Evolutionary conservation across 2,797 vertebrate species (phyloP), one percentile per base, ranked within the genome.

Genomic region (Odontamblyopus rebecca): DNA sequence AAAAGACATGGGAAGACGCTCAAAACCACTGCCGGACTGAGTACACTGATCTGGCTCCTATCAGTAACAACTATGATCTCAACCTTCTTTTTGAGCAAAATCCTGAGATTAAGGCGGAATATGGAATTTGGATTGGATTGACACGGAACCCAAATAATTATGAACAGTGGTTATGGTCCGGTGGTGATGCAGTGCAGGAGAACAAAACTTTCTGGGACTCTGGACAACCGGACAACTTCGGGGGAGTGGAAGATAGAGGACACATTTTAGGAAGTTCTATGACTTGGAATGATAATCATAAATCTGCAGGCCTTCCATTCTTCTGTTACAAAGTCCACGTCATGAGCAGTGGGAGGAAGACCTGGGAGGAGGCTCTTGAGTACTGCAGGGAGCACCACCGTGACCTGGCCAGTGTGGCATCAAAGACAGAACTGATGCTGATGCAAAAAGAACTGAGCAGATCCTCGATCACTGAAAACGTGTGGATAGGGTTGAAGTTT

Each of bases 401-500:
- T 0, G 67, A 85, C 61, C 68, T 89, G 72, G 86, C 82, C 51
- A 82, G 81, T 5, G 61, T 89, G 56, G 60, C 32, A 0, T 86
- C 86, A 0, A 41, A 81, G 18, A 71, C 65, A 0, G 79, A 89
- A 75, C 73, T 82, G 75, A 8, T 74, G 41, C 71, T 88, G 7
- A 83, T 86, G 23, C 73, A 77, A 60, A 70, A 0, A 1, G 50
- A 86, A 65, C 5, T 81, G 0, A 1, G 1, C 4, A 67, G 76
- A 18, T 6, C 23, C 11, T 5, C 11, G 2, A 74, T 30, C 4
- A 71, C 69, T 0, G 51, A 68, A 0, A 30, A 29, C 0, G 62
- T 85, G 50, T 90, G 90, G 90, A 81, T 83, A 0, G 83, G 86
- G 1, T 61, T 91, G 74, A 81, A 15, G 13, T 91, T 87, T 75